phyloP scores from a whole-genome alignment of 2,113 vertebrate species.

The Psophia crepitans region DNA sequence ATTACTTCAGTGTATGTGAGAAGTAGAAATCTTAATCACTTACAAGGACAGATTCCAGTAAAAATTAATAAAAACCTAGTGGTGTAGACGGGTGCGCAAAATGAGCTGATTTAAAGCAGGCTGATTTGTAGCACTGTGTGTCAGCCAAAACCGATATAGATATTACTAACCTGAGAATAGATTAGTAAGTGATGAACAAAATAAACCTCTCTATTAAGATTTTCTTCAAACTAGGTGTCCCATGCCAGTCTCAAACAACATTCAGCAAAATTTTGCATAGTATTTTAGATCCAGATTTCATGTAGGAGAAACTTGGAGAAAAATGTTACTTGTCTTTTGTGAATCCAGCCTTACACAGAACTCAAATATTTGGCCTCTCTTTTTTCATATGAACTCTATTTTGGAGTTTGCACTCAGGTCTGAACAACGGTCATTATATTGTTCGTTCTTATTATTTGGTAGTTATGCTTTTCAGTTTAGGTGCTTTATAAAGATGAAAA shows the following conservation, averaged over 20 bases:
- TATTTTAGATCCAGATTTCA: not conserved
- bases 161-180: not conserved
- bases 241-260: not conserved
- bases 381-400: not conserved
- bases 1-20: not conserved
- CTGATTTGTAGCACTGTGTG: not conserved
- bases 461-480: not conserved
- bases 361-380: not conserved
- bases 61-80: not conserved
- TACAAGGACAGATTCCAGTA: not conserved
- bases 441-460: not conserved
- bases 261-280: not conserved
- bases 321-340: not conserved
- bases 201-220: not conserved
- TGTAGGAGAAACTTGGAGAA: not conserved
- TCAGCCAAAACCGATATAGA: not conserved
- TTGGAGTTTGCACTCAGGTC: not conserved
- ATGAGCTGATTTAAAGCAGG: not conserved
- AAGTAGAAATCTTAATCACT: not conserved
- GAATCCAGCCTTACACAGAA: not conserved
- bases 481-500: not conserved
- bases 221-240: not conserved
- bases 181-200: not conserved
- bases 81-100: not conserved
- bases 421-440: not conserved